Percentiles rank a stretch among this genome's conserved stretches.
Evolutionary conservation across 92 coral and sea anemone species (phyloP).

Genomic region (Porites divaricata): DNA sequence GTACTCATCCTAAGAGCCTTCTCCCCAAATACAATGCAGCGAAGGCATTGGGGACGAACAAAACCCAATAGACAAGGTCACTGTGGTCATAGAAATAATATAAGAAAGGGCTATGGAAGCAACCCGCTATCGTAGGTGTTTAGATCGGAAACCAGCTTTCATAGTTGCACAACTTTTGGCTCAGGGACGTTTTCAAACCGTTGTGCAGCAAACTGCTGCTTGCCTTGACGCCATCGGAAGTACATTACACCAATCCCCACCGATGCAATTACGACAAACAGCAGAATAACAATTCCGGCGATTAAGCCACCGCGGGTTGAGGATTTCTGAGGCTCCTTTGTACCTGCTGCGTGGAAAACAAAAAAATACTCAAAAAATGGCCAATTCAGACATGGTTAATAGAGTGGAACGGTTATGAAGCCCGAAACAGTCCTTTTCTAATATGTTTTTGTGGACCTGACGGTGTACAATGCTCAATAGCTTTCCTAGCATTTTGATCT

Average conservation of each 20-base stretch:
- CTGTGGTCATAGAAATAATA: too few relatives aligned
- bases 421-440: too few relatives aligned
- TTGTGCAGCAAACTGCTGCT: conserved; percentile 37
- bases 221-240: conserved; percentile 30
- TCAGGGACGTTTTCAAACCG: conserved; percentile 32
- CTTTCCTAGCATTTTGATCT: too few relatives aligned
- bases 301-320: conserved; percentile 25
- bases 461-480: too few relatives aligned
- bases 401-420: too few relatives aligned
- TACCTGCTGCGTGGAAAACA: not conserved
- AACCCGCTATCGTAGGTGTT: not conserved
- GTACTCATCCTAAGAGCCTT: too few relatives aligned
- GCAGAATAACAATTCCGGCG: conserved; percentile 26
- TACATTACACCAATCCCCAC: conserved; percentile 30
- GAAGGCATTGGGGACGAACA: too few relatives aligned
- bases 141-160: not conserved
- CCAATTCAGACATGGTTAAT: not conserved
- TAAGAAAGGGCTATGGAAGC: not conserved
- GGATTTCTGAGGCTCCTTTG: not conserved
- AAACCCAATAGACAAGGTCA: too few relatives aligned
- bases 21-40: too few relatives aligned
- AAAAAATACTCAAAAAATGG: not conserved
- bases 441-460: too few relatives aligned
- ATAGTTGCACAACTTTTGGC: not conserved
- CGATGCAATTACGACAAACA: conserved; percentile 3